A percentile compares a stretch with the other conserved stretches of the same genome.
Evolutionary conservation across 2,113 vertebrate genomes (phyloP).

Genomic region (Microtus ochrogaster): DNA sequence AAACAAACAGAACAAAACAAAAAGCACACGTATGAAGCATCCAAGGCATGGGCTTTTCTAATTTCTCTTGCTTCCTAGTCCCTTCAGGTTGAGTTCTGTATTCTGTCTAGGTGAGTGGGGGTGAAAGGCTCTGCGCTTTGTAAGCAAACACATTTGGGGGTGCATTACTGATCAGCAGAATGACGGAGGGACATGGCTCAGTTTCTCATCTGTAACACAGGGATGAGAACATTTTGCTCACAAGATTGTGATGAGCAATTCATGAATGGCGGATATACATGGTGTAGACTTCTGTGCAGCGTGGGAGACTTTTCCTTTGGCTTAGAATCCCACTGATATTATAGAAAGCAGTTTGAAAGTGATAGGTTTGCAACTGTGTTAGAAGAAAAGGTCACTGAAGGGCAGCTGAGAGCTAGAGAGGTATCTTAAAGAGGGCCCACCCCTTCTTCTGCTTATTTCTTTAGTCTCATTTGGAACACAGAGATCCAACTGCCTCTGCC

Average conservation of each 20-base stretch:
- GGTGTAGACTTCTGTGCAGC: background rate
- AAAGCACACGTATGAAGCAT: background rate
- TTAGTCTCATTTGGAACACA: background rate
- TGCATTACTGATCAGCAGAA: background rate
- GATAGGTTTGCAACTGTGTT: background rate
- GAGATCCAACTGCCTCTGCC: background rate
- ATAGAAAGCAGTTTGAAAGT: background rate
- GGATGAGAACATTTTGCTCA: background rate
- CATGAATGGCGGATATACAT: background rate
- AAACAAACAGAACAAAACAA: no score
- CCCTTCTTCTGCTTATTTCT: background rate
- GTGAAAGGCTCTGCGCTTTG: background rate
- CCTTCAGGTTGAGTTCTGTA: background rate
- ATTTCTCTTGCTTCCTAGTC: background rate
- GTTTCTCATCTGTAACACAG: background rate
- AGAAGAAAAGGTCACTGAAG: background rate
- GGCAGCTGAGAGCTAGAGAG: background rate
- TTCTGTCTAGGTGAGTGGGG: background rate
- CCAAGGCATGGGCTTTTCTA: background rate
- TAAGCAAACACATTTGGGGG: background rate
- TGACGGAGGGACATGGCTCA: background rate
- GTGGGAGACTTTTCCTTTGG: background rate
- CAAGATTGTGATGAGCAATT: background rate
- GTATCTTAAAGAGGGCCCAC: background rate
- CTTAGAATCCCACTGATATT: background rate